phyloP scores from a whole-genome alignment of 2,113 vertebrate genomes.

The Festucalex cinctus region DNA sequence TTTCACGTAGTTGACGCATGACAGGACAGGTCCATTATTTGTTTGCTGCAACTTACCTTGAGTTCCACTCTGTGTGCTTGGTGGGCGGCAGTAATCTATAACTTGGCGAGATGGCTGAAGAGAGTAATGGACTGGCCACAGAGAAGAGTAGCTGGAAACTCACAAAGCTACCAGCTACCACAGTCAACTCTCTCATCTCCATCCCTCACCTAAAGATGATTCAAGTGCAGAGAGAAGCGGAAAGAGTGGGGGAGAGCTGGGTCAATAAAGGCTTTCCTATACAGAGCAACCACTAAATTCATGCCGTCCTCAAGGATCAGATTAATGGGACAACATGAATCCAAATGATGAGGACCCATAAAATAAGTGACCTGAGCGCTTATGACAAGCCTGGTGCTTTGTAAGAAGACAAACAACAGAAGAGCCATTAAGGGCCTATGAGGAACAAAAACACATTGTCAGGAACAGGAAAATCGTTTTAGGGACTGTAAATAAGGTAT shows the following conservation, averaged over 20 bases:
- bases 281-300: constrained; percentile 6
- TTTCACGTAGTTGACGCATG: not conserved
- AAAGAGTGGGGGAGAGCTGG: not conserved
- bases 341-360: constrained; percentile 27
- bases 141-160: constrained; percentile 76
- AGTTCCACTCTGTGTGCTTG: constrained; percentile 79
- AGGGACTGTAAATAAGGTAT: constrained; percentile 10
- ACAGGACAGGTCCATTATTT: not conserved
- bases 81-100: constrained; percentile 60
- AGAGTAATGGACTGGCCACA: constrained; percentile 66
- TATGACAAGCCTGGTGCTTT: constrained; percentile 26
- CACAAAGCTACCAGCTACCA: constrained; percentile 75
- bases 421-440: not conserved
- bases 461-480: constrained; percentile 7
- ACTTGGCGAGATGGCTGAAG: constrained; percentile 50
- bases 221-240: constrained; percentile 13
- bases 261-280: not conserved
- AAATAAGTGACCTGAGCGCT: constrained; percentile 35
- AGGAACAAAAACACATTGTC: constrained; percentile 8
- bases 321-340: constrained; percentile 17
- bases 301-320: constrained; percentile 12
- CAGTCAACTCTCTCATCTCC: constrained; percentile 77
- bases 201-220: constrained; percentile 70
- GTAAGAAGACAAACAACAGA: constrained; percentile 8
- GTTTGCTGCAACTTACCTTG: constrained; percentile 63